These are phyloP conservation scores for Phyllostomus hastatus DNA, from an alignment of 2,113 vertebrate genomes.

Conservation along the genomic window DNA sequence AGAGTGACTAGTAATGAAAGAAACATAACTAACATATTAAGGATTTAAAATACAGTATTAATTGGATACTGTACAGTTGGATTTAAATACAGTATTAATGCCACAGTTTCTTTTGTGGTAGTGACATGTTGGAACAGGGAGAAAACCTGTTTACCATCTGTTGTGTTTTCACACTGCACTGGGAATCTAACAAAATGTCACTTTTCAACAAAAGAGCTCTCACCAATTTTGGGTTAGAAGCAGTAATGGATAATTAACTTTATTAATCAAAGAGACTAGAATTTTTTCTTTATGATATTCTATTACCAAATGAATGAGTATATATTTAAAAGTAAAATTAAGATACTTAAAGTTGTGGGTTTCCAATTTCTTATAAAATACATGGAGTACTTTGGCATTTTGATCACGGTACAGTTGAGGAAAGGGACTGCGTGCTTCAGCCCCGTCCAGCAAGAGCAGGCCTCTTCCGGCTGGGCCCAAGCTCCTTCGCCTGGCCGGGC, in stretches of 20 bases:
- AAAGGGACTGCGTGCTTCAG: background rate
- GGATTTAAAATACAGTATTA: conserved; percentile 29
- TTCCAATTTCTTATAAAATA: background rate
- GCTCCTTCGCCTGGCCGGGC: background rate
- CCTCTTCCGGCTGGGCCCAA: background rate
- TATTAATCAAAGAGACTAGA: background rate
- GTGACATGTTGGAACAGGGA: background rate
- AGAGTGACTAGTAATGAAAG: background rate
- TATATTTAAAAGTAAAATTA: background rate
- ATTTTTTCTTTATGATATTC: background rate
- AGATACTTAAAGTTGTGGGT: background rate
- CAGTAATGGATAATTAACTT: background rate
- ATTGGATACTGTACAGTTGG: no score
- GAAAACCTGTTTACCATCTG: conserved; percentile 16
- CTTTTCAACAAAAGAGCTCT: conserved; percentile 25
- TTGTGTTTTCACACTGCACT: background rate
- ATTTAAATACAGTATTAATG: conserved; percentile 22
- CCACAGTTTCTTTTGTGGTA: background rate
- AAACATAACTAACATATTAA: background rate
- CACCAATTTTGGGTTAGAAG: background rate
- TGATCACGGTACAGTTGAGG: background rate
- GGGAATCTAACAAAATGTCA: background rate
- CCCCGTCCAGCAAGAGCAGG: background rate
- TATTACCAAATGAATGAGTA: background rate
- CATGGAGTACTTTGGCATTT: background rate